Evolutionary conservation across 2,797 vertebrate species (phyloP).

Genomic region (Melanotaenia trifasciata): DNA sequence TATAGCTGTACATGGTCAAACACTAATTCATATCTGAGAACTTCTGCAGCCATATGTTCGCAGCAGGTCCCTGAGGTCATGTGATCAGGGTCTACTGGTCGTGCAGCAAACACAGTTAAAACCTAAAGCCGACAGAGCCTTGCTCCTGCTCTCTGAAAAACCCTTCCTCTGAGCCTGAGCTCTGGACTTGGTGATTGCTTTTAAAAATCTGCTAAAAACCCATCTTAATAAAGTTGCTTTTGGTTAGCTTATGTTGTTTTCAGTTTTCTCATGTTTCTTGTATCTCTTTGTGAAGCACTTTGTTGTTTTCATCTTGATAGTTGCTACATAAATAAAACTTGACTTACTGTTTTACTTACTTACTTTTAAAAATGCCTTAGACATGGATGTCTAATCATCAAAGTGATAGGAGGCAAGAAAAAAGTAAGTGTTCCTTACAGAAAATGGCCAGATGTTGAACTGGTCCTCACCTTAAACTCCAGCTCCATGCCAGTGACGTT

Average conservation of each 20-base stretch:
- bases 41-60: no score
- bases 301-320: neutral
- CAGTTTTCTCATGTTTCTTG: neutral
- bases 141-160: no score
- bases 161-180: no score
- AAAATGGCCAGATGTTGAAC: conserved; percentile 22
- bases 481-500: conserved; percentile 98
- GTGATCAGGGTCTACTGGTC: no score
- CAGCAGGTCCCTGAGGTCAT: no score
- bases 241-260: neutral
- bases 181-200: no score
- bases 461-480: conserved; percentile 95
- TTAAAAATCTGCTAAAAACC: no score
- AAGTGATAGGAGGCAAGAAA: neutral
- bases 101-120: no score
- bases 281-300: neutral
- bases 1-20: no score
- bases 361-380: neutral
- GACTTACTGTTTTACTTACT: neutral
- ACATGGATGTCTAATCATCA: neutral
- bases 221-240: no score
- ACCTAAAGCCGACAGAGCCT: no score
- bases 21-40: no score
- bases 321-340: neutral
- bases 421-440: conserved; percentile 8